These are phyloP conservation scores for Pangasius djambal DNA, from an alignment of 2,797 vertebrate genomes.

Conservation along the genomic window DNA sequence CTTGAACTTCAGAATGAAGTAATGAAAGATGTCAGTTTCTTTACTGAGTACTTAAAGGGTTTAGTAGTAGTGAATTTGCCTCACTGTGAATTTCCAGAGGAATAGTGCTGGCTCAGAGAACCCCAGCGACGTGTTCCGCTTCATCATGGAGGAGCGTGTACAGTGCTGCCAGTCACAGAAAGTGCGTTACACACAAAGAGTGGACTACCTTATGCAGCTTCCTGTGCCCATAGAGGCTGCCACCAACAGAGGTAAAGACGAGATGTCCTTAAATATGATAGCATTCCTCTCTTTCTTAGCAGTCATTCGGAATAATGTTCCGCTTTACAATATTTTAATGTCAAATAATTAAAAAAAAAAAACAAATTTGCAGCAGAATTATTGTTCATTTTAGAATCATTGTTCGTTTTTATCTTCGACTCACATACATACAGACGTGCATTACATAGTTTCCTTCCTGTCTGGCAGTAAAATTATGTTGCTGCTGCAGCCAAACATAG, in stretches of 20 bases:
- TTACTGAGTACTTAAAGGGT: not conserved
- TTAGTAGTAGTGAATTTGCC: not conserved
- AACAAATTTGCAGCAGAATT: not conserved
- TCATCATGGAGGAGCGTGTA: constrained; percentile 92
- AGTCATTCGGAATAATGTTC: not conserved
- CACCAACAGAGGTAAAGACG: constrained; percentile 87
- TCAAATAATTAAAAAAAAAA: not conserved
- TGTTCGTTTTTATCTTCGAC: not conserved
- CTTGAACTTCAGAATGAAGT: not conserved
- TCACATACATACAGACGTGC: not conserved
- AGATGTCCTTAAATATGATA: not conserved
- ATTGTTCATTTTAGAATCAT: not conserved
- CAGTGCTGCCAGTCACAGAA: constrained; percentile 95
- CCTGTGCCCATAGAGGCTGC: constrained; percentile 91
- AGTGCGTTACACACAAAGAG: constrained; percentile 90
- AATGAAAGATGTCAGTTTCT: not conserved
- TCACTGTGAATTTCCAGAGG: constrained; percentile 75
- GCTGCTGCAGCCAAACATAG: not conserved
- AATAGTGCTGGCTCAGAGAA: constrained; percentile 91
- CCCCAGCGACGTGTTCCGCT: constrained; percentile 93
- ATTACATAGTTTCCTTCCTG: not conserved
- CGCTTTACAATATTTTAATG: not conserved
- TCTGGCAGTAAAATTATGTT: not conserved
- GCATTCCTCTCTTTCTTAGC: not conserved
- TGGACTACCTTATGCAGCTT: constrained; percentile 95